Percentiles rank a stretch among this genome's conserved stretches.
Evolutionary conservation across 1,140 invertebrate genomes (phyloP).

Genomic region (Ptiloglossa arizonensis): DNA sequence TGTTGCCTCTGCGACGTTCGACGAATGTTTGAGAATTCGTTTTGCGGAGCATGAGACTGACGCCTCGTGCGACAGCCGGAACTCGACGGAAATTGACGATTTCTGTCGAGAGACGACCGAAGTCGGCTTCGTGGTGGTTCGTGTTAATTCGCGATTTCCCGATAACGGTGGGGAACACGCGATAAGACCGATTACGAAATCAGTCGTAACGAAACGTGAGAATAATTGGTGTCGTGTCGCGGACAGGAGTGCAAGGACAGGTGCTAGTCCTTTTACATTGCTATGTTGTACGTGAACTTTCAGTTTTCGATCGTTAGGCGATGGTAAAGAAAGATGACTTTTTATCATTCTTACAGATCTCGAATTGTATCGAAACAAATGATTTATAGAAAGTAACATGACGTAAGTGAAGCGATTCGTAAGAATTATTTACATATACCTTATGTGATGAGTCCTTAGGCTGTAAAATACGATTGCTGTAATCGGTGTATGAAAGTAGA

Average conservation of each 20-base stretch:
- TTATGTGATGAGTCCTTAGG: neutral
- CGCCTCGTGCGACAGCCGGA: neutral
- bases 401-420: neutral
- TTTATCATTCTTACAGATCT: neutral
- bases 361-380: no score
- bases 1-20: neutral
- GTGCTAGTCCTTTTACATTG: neutral
- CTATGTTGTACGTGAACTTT: neutral
- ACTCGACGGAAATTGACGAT: slow-evolving; percentile 40
- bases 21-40: slow-evolving; percentile 19
- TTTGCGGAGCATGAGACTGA: neutral
- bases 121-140: neutral
- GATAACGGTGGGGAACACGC: slow-evolving; percentile 15
- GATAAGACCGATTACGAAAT: slow-evolving; percentile 36
- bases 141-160: slow-evolving; percentile 31
- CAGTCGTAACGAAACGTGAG: neutral
- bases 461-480: neutral
- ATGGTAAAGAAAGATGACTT: no score
- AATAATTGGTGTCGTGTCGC: slow-evolving; percentile 4
- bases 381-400: neutral
- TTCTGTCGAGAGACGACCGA: slow-evolving; percentile 27
- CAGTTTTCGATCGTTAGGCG: no score
- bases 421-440: no score
- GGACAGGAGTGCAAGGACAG: neutral
- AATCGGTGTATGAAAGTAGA: neutral